Evolutionary conservation across 2,113 vertebrate genomes (phyloP).

Genomic region (Rousettus leschenaultii): DNA sequence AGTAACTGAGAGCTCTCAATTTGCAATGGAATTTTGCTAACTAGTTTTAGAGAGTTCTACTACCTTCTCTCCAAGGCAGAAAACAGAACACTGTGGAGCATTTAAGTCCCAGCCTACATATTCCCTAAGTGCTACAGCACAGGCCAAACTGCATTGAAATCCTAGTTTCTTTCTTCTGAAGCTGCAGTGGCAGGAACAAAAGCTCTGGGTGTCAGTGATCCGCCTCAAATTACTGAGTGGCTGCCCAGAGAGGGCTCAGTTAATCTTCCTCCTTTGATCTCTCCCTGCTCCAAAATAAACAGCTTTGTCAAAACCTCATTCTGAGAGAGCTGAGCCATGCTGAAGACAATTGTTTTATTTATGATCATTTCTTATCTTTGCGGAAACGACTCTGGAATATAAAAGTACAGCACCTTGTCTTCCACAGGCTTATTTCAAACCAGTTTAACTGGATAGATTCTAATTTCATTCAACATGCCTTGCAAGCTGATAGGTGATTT

Average conservation of each 20-base stretch:
- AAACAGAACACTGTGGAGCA: neutral
- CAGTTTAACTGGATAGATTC: slow-evolving; percentile 70
- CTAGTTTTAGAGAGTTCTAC: neutral
- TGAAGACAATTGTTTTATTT: slow-evolving; percentile 76
- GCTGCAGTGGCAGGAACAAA: slow-evolving; percentile 68
- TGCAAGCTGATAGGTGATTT: slow-evolving; percentile 55
- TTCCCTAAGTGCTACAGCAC: slow-evolving; percentile 42
- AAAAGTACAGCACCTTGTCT: slow-evolving; percentile 67
- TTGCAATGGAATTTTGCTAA: neutral
- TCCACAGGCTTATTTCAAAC: slow-evolving; percentile 65
- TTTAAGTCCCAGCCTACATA: slow-evolving; percentile 37
- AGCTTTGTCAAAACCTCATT: slow-evolving; percentile 75
- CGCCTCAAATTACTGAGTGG: slow-evolving; percentile 73
- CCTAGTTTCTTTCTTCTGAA: slow-evolving; percentile 69
- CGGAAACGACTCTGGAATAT: slow-evolving; percentile 66
- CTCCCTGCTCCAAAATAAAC: slow-evolving; percentile 75
- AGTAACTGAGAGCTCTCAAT: neutral
- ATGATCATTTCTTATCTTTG: slow-evolving; percentile 74
- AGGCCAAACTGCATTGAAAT: slow-evolving; percentile 50
- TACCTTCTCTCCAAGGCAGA: slow-evolving; percentile 49
- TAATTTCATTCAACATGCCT: slow-evolving; percentile 56
- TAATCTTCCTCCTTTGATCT: slow-evolving; percentile 78
- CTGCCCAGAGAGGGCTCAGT: slow-evolving; percentile 69
- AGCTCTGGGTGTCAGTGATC: slow-evolving; percentile 69
- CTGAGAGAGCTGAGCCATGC: slow-evolving; percentile 61